Conservation (phyloP, 2,888 invertebrate species). For the Drosophila formosana region DNA sequence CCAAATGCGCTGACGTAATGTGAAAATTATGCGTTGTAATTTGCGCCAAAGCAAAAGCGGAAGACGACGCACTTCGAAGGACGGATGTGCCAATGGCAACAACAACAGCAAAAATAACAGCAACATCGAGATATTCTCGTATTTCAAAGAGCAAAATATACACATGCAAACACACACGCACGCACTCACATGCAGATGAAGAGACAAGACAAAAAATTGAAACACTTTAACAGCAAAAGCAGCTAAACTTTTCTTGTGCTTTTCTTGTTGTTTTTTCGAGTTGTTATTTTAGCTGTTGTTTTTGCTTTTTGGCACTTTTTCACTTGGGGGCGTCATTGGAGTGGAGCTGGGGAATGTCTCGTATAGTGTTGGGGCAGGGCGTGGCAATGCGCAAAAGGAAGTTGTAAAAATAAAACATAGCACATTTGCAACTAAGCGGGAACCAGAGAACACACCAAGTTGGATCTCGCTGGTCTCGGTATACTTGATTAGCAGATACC, state of each 20-base stretch:
- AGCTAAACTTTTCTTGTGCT: constrained; percentile 31
- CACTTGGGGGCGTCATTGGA: constrained; percentile 43
- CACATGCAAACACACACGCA: constrained; percentile 26
- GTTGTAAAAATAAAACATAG: constrained; percentile 79
- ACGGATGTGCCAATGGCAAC: constrained; percentile 60
- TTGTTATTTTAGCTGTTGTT: constrained; percentile 28
- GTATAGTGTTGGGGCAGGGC: constrained; percentile 8
- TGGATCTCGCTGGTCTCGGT: not conserved
- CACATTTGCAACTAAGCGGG: constrained; percentile 72
- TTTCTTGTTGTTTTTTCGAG: constrained; percentile 20
- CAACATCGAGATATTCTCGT: constrained; percentile 39
- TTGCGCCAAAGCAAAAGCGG: constrained; percentile 74
- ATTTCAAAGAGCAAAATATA: constrained; percentile 53
- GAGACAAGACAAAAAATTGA: constrained; percentile 70
- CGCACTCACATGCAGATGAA: constrained; percentile 61
- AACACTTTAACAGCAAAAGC: constrained; percentile 75
- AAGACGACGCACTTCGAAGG: constrained; percentile 72
- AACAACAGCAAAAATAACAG: constrained; percentile 33
- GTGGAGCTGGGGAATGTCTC: constrained; percentile 2
- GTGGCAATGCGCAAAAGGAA: constrained; percentile 52
- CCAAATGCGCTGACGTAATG: constrained; percentile 72
- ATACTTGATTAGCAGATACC: not conserved
- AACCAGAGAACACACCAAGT: constrained; percentile 24
- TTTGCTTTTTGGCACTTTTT: constrained; percentile 71
- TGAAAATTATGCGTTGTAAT: constrained; percentile 81